phyloP scores from a whole-genome alignment of 2,888 invertebrate species.

The Stomorhina lunata region DNA sequence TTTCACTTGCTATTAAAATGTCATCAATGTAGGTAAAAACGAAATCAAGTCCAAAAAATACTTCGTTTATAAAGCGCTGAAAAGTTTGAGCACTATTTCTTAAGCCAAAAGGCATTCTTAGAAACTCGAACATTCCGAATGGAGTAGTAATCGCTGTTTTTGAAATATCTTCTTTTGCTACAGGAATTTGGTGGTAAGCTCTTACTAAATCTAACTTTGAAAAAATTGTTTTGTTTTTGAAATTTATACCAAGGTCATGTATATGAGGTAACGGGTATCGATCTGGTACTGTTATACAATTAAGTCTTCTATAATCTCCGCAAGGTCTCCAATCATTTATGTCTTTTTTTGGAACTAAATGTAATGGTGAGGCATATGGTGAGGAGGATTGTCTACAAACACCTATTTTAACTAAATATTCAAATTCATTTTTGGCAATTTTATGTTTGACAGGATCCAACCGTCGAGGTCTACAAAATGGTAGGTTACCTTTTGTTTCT shows the following conservation, averaged over 20 bases:
- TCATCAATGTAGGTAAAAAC: background rate
- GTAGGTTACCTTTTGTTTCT: background rate
- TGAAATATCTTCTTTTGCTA: background rate
- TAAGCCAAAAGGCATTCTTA: too few relatives aligned
- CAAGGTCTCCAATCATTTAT: too few relatives aligned
- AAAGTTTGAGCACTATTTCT: constrained; percentile 11
- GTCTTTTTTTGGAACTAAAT: background rate
- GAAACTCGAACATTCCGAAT: background rate
- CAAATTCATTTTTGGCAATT: too few relatives aligned
- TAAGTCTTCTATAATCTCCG: background rate
- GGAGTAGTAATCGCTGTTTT: background rate
- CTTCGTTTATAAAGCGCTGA: background rate
- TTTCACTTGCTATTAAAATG: background rate
- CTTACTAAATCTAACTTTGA: constrained; percentile 1
- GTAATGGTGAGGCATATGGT: background rate
- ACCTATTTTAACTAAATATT: too few relatives aligned
- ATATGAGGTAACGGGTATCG: constrained; percentile 2
- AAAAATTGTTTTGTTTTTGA: background rate
- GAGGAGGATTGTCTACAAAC: background rate
- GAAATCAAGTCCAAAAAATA: background rate
- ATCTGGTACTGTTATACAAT: background rate
- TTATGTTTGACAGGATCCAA: too few relatives aligned
- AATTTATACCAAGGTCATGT: background rate
- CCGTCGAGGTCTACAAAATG: background rate
- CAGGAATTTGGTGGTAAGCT: background rate